Percentiles rank a stretch among this genome's conserved stretches.
phyloP scores from a whole-genome alignment of 2,888 invertebrate species.

The Dryadula phaetusa region DNA sequence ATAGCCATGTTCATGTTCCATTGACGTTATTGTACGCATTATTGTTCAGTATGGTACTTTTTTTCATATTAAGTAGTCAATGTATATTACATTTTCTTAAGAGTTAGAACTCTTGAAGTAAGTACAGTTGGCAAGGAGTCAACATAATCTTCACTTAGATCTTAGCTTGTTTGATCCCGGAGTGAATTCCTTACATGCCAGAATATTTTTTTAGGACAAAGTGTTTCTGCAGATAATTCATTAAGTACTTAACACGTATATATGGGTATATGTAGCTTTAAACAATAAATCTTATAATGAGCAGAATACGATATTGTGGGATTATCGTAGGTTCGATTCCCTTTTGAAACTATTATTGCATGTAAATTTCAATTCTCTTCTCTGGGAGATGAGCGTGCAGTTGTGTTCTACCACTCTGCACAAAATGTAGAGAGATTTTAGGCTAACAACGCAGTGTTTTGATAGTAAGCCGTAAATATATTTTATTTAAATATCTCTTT shows the following conservation, averaged over 20 bases:
- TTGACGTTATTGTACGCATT: not conserved
- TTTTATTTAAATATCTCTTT: no score
- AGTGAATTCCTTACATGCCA: not conserved
- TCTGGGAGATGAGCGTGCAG: no score
- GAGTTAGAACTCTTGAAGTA: not conserved
- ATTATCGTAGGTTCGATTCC: no score
- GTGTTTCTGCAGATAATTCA: not conserved
- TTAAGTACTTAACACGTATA: not conserved
- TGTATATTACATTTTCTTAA: not conserved
- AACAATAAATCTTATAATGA: no score
- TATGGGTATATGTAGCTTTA: no score
- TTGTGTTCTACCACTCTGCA: no score
- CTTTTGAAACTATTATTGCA: no score
- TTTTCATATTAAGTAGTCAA: not conserved
- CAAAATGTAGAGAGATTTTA: no score
- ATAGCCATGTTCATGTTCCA: not conserved
- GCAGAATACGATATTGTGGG: no score
- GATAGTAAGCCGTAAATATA: no score
- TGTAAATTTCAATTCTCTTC: no score
- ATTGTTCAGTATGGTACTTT: not conserved
- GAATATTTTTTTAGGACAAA: not conserved
- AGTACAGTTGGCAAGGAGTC: not conserved
- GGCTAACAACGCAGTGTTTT: no score
- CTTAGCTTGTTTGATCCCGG: conserved; percentile 4
- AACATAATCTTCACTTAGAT: conserved; percentile 12